Evolutionary conservation across 2,797 vertebrate species (phyloP).

Genomic region (Rachycentron canadum): DNA sequence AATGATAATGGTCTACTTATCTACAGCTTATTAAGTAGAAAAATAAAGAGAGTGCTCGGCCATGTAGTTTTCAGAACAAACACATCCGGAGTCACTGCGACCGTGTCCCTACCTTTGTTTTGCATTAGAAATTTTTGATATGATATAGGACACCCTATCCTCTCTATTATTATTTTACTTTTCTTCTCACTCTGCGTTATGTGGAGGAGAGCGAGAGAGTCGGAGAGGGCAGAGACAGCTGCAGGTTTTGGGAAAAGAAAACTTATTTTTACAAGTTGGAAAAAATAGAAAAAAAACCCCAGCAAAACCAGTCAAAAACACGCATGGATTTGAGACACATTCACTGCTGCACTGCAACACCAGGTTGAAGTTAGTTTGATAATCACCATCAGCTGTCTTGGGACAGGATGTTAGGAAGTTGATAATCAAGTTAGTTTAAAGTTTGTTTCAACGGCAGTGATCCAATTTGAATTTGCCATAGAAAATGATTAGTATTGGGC

Average conservation of each 20-base stretch:
- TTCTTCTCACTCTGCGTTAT: neutral
- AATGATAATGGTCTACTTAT: slow-evolving; percentile 65
- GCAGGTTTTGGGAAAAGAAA: neutral
- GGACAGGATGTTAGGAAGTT: too few species aligned
- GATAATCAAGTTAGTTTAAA: neutral
- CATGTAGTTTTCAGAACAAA: slow-evolving; percentile 14
- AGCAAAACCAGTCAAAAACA: neutral
- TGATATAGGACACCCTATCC: neutral
- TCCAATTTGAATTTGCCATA: neutral
- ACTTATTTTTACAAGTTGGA: neutral
- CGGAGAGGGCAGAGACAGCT: neutral
- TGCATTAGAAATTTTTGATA: slow-evolving; percentile 3
- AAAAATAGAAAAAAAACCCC: neutral
- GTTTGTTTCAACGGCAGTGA: neutral
- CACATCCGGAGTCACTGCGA: slow-evolving; percentile 3
- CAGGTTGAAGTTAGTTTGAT: neutral
- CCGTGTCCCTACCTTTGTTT: neutral
- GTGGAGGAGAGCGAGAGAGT: neutral
- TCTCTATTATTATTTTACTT: neutral
- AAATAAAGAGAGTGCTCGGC: slow-evolving; percentile 34
- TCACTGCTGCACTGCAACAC: neutral
- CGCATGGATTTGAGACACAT: neutral
- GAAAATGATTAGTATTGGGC: neutral
- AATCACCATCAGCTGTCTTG: neutral
- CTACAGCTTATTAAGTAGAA: slow-evolving; percentile 55